Base-by-base conservation (phyloP, 2,888 invertebrate genomes). In the Elegia similella region DNA sequence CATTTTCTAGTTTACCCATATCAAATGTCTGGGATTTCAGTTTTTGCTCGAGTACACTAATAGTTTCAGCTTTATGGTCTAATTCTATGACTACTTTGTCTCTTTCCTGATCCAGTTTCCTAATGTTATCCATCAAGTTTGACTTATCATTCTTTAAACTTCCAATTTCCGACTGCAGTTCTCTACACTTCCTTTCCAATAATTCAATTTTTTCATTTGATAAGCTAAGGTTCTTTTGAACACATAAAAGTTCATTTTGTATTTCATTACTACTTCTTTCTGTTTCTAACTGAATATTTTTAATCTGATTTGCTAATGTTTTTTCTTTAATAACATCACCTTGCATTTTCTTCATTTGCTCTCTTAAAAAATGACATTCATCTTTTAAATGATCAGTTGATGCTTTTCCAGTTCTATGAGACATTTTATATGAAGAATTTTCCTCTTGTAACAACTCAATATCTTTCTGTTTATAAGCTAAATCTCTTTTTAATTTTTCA, bases 271-370 rank as follows among this genome's bases (percentile, higher is more conserved):
- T 89, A 47, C 95, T 93, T 70, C 94, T 93, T 80, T 96, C 96
- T 5, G 95, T 95, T 88, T 96, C 95, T 69, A 95, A 93, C 72
- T 96, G 95, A 52, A 96, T 88, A 64, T 94, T 92, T 80, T 96
- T 96, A 57, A 84, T 86, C 80, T 92, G 92, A 72, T 76, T 90
- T 57, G 89, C 76, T 59, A 92, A 67, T 56, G 91, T 88, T 75
- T 92, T 92, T 64, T 90, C 89, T 71, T 85, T 90, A 16, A 92
- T 86, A 13, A 89, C 78, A 77, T 92, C 91, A 55, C 81, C 78
- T 71, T 92, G 91, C 75, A 88, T 78, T 68, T 75, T 83, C 69
- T 88, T 88, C 47, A 92, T 80, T 75, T 92, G 87, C 59, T 92
- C 89, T 61, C 79, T 84, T 61, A 92, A 75, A 69, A 83, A 84